Evolutionary conservation across 2,888 invertebrate genomes (phyloP).

Genomic region (Chironomus tentans): DNA sequence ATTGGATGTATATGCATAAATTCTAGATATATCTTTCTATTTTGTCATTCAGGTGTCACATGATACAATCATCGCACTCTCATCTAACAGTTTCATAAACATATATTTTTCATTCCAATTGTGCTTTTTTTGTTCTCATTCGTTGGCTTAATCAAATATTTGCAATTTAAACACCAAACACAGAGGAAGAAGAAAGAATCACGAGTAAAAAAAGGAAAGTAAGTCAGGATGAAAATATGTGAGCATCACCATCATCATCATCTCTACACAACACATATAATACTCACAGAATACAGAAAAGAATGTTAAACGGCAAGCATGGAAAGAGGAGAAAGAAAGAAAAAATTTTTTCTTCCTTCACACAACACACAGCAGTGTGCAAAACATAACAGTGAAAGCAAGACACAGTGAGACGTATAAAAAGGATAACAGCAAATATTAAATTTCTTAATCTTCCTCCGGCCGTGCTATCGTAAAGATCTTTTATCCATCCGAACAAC

Average conservation of each 20-base stretch:
- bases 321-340: neutral
- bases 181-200: neutral
- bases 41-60: too few species aligned
- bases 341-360: neutral
- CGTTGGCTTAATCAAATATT: neutral
- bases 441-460: conserved; percentile 19
- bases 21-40: too few species aligned
- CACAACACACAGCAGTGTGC: neutral
- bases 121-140: too few species aligned
- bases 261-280: neutral
- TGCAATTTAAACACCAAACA: neutral
- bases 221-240: neutral
- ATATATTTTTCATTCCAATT: too few species aligned
- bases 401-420: conserved; percentile 5
- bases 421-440: conserved; percentile 25
- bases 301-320: neutral
- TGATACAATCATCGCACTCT: too few species aligned
- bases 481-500: neutral
- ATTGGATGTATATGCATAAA: too few species aligned
- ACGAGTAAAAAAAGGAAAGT: neutral
- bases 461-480: conserved; percentile 15
- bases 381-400: neutral
- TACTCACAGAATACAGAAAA: neutral
- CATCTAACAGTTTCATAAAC: too few species aligned
- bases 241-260: neutral